Conservation (phyloP, 2,113 vertebrate species). For the Ginglymostoma cirratum region DNA sequence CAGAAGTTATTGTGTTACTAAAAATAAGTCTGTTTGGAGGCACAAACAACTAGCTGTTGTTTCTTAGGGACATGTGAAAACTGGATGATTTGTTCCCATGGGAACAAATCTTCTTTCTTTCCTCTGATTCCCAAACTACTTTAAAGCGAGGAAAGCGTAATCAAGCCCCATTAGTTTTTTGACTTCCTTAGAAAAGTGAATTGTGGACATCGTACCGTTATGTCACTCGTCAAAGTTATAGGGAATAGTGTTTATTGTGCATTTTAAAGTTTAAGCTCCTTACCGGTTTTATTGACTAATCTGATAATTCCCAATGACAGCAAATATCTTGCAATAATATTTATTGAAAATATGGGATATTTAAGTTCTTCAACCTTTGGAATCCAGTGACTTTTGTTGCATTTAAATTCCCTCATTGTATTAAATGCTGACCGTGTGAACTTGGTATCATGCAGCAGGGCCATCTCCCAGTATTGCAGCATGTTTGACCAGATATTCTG, state of each 20-base stretch:
- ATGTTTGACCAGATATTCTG: no score
- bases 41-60: not conserved
- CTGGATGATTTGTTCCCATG: not conserved
- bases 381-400: not conserved
- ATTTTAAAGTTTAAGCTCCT: not conserved
- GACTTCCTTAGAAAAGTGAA: not conserved
- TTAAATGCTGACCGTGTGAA: not conserved
- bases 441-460: not conserved
- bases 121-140: not conserved
- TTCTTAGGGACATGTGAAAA: not conserved
- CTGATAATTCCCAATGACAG: not conserved
- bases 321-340: not conserved
- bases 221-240: not conserved
- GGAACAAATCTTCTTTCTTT: not conserved
- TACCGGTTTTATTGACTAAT: not conserved
- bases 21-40: constrained; percentile 11
- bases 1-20: constrained; percentile 8
- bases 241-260: not conserved
- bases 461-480: not conserved
- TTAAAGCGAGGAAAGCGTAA: not conserved
- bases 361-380: not conserved
- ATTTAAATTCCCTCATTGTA: not conserved
- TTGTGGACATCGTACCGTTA: not conserved
- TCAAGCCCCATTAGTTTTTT: not conserved
- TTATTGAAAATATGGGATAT: not conserved